Conservation (phyloP, 2,797 vertebrate genomes). For the Pagetopsis macropterus region DNA sequence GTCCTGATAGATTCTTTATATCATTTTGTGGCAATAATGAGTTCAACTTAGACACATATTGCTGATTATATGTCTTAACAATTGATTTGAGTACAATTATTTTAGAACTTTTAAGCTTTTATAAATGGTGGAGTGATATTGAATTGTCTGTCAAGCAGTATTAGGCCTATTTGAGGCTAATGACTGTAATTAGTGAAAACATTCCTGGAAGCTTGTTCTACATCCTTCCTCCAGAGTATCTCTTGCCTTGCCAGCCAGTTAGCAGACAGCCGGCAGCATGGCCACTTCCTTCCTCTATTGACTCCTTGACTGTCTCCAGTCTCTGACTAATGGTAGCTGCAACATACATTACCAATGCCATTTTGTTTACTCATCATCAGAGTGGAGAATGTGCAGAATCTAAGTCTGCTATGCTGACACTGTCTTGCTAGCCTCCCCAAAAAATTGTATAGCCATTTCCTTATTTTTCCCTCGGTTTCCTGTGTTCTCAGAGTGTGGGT, state of each 20-base stretch:
- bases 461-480: slow-evolving; percentile 52
- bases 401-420: slow-evolving; percentile 33
- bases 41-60: not conserved
- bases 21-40: not conserved
- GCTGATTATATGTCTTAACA: too few species aligned
- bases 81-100: not conserved
- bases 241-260: not conserved
- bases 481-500: slow-evolving; percentile 36
- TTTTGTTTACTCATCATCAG: slow-evolving; percentile 57
- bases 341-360: slow-evolving; percentile 45
- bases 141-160: not conserved
- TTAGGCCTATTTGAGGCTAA: not conserved
- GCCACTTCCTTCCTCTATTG: slow-evolving; percentile 50
- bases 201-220: not conserved
- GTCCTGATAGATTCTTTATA: not conserved
- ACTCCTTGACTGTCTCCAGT: slow-evolving; percentile 39
- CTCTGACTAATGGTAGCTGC: slow-evolving; percentile 24
- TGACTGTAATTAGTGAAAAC: too few species aligned
- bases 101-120: not conserved
- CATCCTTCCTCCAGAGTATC: slow-evolving; percentile 12
- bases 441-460: slow-evolving; percentile 60
- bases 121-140: not conserved
- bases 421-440: slow-evolving; percentile 29
- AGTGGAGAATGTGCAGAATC: slow-evolving; percentile 32
- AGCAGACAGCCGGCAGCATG: slow-evolving; percentile 43